Conservation (phyloP, 2,888 invertebrate genomes). For the Melinaea menophilus region DNA sequence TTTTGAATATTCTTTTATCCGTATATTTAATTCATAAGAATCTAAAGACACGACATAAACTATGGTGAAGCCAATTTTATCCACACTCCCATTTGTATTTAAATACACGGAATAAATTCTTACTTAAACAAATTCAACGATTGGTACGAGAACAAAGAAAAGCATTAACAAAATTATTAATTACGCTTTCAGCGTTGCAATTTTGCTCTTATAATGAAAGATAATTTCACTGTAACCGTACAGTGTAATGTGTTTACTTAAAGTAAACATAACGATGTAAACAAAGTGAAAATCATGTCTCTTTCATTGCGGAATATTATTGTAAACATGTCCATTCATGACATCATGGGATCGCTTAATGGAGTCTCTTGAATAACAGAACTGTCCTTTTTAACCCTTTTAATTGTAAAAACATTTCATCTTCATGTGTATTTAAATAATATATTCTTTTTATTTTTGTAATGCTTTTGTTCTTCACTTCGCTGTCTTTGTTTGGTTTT, state of each 20-base stretch:
- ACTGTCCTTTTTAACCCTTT: conserved; percentile 4
- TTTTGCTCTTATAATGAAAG: not conserved
- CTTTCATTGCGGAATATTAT: conserved; percentile 18
- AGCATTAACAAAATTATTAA: conserved; percentile 6
- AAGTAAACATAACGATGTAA: conserved; percentile 21
- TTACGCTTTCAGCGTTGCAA: not conserved
- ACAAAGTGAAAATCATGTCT: conserved; percentile 11
- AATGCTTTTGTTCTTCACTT: not conserved
- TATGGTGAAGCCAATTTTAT: too few relatives aligned
- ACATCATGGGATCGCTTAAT: conserved; percentile 14
- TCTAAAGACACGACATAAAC: too few relatives aligned
- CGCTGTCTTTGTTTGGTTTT: not conserved
- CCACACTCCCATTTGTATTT: too few relatives aligned
- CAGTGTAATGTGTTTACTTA: conserved; percentile 19
- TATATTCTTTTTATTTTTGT: not conserved
- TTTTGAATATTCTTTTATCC: too few relatives aligned
- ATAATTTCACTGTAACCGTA: not conserved
- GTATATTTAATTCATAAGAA: too few relatives aligned
- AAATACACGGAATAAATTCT: not conserved
- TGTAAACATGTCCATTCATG: conserved; percentile 17
- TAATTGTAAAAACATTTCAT: conserved; percentile 5
- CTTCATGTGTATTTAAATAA: conserved; percentile 3
- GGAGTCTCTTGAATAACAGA: conserved; percentile 18
- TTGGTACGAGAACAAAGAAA: not conserved
- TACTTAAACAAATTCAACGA: not conserved